Evolutionary conservation across 2,797 vertebrate genomes (phyloP).

Genomic region (Tenualosa thibaudeaui): DNA sequence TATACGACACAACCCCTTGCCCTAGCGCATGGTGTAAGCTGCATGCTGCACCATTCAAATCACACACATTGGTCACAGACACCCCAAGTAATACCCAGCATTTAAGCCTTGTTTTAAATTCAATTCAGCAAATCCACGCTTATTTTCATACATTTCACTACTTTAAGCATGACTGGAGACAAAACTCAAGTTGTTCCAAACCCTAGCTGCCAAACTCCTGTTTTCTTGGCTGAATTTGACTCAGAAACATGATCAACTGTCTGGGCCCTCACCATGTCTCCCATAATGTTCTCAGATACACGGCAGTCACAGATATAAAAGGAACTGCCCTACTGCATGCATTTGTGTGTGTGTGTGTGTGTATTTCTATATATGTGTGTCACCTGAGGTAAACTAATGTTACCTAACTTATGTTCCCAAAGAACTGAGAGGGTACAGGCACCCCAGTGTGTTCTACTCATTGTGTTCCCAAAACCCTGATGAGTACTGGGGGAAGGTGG

Average conservation of each 20-base stretch:
- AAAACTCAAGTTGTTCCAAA: not conserved
- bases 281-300: not conserved
- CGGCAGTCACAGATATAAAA: not conserved
- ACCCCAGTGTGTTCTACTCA: not conserved
- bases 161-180: no score
- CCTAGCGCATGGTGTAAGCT: not conserved
- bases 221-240: not conserved
- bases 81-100: not conserved
- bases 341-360: not conserved
- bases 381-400: not conserved
- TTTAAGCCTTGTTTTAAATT: not conserved
- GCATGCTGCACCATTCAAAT: not conserved
- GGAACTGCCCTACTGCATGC: not conserved
- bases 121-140: not conserved
- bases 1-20: not conserved
- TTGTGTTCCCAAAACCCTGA: not conserved
- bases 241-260: not conserved
- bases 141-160: no score
- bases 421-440: not conserved
- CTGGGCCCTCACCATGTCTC: not conserved
- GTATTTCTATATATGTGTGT: not conserved
- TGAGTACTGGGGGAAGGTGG: not conserved
- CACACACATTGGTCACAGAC: not conserved
- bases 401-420: no score
- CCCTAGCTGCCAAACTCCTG: not conserved